These are phyloP conservation scores for Lycaena phlaeas DNA, from an alignment of 2,888 invertebrate species.

Conservation along the genomic window DNA sequence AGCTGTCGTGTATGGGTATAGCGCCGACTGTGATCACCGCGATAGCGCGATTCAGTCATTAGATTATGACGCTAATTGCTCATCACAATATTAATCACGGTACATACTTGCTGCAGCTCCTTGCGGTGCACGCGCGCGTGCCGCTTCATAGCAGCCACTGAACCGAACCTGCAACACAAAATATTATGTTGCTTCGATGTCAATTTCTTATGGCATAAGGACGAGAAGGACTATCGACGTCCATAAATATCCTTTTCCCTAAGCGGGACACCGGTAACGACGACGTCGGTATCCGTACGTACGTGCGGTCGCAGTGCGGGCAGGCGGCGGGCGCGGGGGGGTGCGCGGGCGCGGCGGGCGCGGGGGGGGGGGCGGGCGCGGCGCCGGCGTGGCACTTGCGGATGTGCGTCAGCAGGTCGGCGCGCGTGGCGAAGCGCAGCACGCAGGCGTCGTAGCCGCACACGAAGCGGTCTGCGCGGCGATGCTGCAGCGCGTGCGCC, in stretches of 20 bases:
- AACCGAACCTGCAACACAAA: constrained; percentile 39
- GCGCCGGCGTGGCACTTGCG: constrained; percentile 48
- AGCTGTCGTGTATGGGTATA: no score
- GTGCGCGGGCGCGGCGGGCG: constrained; percentile 23
- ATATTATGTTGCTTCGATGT: not conserved
- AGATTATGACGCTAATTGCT: no score
- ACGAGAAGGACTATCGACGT: no score
- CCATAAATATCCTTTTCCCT: no score
- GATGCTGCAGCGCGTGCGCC: constrained; percentile 45
- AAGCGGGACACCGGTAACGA: no score
- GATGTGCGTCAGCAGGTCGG: constrained; percentile 51
- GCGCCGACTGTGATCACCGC: no score
- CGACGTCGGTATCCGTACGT: no score
- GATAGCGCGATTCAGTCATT: no score
- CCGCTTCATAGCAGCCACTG: constrained; percentile 46
- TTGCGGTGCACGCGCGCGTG: constrained; percentile 46
- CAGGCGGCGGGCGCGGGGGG: constrained; percentile 13
- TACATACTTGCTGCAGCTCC: constrained; percentile 18
- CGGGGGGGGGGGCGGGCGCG: constrained; percentile 41
- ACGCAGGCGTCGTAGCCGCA: constrained; percentile 60
- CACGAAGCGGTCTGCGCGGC: constrained; percentile 46
- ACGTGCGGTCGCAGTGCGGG: constrained; percentile 42
- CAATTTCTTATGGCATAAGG: no score
- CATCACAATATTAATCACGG: not conserved
- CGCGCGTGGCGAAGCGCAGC: constrained; percentile 37